These are phyloP conservation scores for Calliopum simillimum DNA, from an alignment of 2,888 invertebrate genomes.

Conservation along the genomic window DNA sequence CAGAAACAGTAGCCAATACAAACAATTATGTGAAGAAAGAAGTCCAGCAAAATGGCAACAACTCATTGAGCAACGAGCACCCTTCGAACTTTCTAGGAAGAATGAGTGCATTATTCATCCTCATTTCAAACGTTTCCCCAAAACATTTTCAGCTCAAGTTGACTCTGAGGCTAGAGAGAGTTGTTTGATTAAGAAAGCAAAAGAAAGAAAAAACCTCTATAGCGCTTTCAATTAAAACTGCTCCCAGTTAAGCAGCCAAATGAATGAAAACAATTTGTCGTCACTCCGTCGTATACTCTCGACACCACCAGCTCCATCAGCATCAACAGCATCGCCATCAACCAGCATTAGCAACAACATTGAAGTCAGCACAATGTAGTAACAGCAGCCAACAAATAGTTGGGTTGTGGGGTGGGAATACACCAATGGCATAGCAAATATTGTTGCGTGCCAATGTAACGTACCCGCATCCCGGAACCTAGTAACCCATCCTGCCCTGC, in stretches of 20 bases:
- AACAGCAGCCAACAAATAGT: too few relatives aligned
- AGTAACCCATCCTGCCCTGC: too few relatives aligned
- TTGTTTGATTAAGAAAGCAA: background rate
- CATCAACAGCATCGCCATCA: background rate
- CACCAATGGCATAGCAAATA: too few relatives aligned
- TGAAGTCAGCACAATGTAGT: too few relatives aligned
- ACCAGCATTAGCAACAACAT: too few relatives aligned
- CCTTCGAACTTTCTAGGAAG: background rate
- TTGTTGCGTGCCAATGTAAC: too few relatives aligned
- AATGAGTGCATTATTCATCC: too few relatives aligned
- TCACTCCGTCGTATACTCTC: constrained; percentile 18
- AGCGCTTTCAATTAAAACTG: constrained; percentile 24
- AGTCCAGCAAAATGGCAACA: background rate
- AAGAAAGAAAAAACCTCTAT: background rate
- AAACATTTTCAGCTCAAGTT: background rate
- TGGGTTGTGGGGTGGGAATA: too few relatives aligned
- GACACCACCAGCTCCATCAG: background rate
- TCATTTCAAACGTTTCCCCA: background rate
- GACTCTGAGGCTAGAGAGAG: background rate
- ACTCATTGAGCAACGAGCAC: background rate
- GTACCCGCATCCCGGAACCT: background rate
- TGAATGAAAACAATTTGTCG: constrained; percentile 34
- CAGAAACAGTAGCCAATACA: constrained; percentile 5
- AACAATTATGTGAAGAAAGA: background rate
- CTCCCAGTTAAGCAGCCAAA: background rate